Conservation (phyloP, 1,140 invertebrate genomes). For the Berghia stephanieae region DNA sequence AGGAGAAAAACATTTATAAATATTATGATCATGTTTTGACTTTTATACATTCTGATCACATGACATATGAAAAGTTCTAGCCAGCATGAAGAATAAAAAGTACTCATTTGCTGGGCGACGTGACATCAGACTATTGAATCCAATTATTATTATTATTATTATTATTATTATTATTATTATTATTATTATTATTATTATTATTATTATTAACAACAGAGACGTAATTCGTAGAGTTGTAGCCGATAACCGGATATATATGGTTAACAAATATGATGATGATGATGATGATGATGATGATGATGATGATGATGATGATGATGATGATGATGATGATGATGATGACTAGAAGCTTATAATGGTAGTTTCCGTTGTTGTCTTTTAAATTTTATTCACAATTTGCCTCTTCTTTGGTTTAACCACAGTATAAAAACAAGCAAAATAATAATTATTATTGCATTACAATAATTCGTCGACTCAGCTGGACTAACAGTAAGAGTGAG, state of each 20-base stretch:
- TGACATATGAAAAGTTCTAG: too few relatives aligned
- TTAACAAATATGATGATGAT: not conserved
- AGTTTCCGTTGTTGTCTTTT: not conserved
- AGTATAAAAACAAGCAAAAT: not conserved
- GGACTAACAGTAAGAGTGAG: not conserved
- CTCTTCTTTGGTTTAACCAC: too few relatives aligned
- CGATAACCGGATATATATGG: not conserved
- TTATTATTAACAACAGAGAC: not conserved
- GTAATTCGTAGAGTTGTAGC: not conserved
- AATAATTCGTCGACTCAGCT: not conserved
- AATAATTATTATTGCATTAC: not conserved
- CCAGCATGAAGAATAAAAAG: too few relatives aligned
- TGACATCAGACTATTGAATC: too few relatives aligned
- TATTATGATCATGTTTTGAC: too few relatives aligned
- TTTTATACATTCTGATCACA: too few relatives aligned
- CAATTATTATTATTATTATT: too few relatives aligned
- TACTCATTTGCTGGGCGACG: too few relatives aligned
- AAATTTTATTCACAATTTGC: not conserved
- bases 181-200: not conserved
- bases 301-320: slow-evolving; percentile 33
- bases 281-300: slow-evolving; percentile 31
- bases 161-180: not conserved
- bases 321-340: slow-evolving; percentile 21
- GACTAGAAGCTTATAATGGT: not conserved
- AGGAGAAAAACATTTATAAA: too few relatives aligned